Conservation (phyloP, 2,797 vertebrate species). For the Macroramphosus scolopax region DNA sequence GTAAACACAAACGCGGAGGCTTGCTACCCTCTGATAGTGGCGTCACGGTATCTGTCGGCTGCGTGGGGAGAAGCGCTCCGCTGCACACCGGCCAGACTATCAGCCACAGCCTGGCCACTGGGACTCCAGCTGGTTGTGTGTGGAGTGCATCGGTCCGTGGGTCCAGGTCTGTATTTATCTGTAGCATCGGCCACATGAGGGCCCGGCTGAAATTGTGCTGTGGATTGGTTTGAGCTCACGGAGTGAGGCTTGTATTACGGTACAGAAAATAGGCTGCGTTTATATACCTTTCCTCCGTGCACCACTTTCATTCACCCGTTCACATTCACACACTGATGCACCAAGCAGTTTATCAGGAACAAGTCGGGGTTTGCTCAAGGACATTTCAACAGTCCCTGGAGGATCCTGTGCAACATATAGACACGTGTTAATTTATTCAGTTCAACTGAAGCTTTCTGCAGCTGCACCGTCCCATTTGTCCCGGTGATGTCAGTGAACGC, state of each 20-base stretch:
- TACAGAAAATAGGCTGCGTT: background rate
- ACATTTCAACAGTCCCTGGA: no score
- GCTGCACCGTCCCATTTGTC: no score
- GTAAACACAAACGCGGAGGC: constrained; percentile 55
- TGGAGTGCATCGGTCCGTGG: constrained; percentile 16
- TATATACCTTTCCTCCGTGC: no score
- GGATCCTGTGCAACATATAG: no score
- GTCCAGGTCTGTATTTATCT: constrained; percentile 21
- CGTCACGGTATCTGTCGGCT: constrained; percentile 46
- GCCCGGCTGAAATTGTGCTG: constrained; percentile 2
- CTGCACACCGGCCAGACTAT: constrained; percentile 39
- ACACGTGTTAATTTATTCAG: background rate
- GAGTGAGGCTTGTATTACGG: background rate
- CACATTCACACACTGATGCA: no score
- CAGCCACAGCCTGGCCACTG: constrained; percentile 28
- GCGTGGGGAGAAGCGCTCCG: constrained; percentile 28
- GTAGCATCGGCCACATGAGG: constrained; percentile 6
- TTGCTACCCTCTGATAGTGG: constrained; percentile 43
- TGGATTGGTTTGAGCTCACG: constrained; percentile 1
- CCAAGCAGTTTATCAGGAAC: no score
- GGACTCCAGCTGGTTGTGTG: constrained; percentile 25
- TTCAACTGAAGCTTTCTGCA: background rate
- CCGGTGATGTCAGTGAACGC: no score
- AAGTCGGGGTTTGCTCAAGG: no score
- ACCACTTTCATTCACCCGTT: no score